Percentiles rank a stretch among this genome's conserved stretches.
phyloP scores from a whole-genome alignment of 2,888 invertebrate genomes.

The Acrobasis suavella region DNA sequence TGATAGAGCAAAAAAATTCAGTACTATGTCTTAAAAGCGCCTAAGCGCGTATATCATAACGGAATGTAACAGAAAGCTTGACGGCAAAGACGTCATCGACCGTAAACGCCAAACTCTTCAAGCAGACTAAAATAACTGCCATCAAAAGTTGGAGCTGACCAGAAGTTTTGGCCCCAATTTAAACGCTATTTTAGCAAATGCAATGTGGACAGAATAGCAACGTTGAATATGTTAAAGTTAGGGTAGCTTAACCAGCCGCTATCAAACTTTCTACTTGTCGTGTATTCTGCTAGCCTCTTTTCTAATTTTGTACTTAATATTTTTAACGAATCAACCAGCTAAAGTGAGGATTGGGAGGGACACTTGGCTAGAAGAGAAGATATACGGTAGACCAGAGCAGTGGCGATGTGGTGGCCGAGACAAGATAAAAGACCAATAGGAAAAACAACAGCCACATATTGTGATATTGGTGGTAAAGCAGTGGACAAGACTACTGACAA shows the following conservation, averaged over 20 bases:
- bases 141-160: constrained; percentile 16
- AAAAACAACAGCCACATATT: no score
- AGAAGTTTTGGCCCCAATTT: constrained; percentile 18
- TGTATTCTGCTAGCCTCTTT: no score
- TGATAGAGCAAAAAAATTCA: no score
- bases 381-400: not conserved
- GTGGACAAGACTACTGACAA: no score
- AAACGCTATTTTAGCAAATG: constrained; percentile 18
- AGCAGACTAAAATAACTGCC: constrained; percentile 17
- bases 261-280: not conserved
- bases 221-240: constrained; percentile 3
- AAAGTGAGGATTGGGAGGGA: no score
- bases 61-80: not conserved
- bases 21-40: no score
- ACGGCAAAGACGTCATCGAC: constrained; percentile 8
- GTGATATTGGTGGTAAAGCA: no score
- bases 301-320: no score
- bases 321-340: no score
- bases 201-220: constrained; percentile 11
- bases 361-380: not conserved
- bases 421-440: no score
- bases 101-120: constrained; percentile 6
- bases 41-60: not conserved
- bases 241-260: not conserved
- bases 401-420: not conserved